These are phyloP conservation scores for Palythoa grandiflora DNA, from an alignment of 92 coral and sea anemone species.

Conservation along the genomic window DNA sequence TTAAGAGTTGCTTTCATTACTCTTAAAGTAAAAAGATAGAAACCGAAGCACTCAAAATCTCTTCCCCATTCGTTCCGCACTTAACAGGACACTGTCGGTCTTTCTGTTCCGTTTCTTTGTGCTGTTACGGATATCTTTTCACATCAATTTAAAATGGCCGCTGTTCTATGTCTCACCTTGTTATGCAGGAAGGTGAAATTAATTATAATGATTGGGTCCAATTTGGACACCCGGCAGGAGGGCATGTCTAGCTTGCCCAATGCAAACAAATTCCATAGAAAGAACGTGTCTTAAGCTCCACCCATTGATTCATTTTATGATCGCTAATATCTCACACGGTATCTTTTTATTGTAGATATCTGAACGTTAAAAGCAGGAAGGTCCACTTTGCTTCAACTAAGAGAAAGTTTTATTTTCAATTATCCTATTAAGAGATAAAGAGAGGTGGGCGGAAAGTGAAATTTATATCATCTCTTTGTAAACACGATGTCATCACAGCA, in stretches of 20 bases:
- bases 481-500: constrained; percentile 85
- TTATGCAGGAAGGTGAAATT: constrained; percentile 79
- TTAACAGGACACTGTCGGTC: background rate
- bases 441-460: constrained; percentile 70
- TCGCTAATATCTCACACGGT: constrained; percentile 18
- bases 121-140: constrained; percentile 1
- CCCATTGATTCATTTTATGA: background rate
- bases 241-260: constrained; percentile 82
- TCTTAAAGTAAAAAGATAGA: background rate
- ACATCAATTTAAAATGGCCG: constrained; percentile 25
- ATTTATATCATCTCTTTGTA: constrained; percentile 77
- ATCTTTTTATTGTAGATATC: background rate
- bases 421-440: constrained; percentile 72
- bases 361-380: background rate
- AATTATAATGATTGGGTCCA: constrained; percentile 86
- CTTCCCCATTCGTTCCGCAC: background rate
- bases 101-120: background rate
- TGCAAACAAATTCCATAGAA: constrained; percentile 68
- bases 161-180: constrained; percentile 59
- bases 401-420: constrained; percentile 48
- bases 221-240: constrained; percentile 82
- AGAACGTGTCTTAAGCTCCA: constrained; percentile 14
- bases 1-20: background rate
- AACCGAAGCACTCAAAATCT: background rate
- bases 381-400: constrained; percentile 37